Evolutionary conservation across 2,113 vertebrate species (phyloP).

Genomic region (Phylloscopus trochilus): DNA sequence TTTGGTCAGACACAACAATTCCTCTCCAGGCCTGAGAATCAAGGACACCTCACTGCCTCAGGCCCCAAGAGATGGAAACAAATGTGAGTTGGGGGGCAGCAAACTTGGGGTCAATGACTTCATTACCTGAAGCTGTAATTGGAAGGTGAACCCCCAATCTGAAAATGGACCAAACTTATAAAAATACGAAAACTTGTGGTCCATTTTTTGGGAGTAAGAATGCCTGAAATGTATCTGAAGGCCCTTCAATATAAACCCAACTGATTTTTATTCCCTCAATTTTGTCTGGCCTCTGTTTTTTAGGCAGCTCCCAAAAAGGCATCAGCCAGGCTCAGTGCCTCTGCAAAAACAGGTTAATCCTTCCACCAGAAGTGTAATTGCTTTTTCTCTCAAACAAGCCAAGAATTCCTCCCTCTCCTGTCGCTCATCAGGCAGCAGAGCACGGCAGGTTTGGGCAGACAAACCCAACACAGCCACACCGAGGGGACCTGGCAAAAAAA

Average conservation of each 20-base stretch:
- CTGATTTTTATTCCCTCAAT: not conserved
- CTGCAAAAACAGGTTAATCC: constrained; percentile 49
- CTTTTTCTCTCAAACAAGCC: constrained; percentile 32
- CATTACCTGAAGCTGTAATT: not conserved
- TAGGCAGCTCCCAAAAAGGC: not conserved
- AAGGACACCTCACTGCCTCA: not conserved
- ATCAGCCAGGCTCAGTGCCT: not conserved
- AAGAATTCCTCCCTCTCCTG: constrained; percentile 39
- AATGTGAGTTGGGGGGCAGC: rapidly evolving
- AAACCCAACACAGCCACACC: not conserved
- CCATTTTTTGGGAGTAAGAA: not conserved
- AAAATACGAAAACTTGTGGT: not conserved
- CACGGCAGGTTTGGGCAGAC: not conserved
- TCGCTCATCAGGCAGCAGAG: constrained; percentile 38
- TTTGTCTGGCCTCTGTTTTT: not conserved
- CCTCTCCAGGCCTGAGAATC: not conserved
- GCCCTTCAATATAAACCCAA: not conserved
- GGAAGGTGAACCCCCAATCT: not conserved
- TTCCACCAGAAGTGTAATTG: constrained; percentile 34
- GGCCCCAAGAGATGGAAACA: rapidly evolving
- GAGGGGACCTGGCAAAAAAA: constrained; percentile 62
- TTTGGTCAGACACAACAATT: not conserved
- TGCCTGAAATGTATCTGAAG: not conserved
- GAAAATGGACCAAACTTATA: not conserved
- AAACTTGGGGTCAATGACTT: not conserved